Conservation (phyloP, 92 coral and sea anemone genomes). For the Metridium senile region DNA sequence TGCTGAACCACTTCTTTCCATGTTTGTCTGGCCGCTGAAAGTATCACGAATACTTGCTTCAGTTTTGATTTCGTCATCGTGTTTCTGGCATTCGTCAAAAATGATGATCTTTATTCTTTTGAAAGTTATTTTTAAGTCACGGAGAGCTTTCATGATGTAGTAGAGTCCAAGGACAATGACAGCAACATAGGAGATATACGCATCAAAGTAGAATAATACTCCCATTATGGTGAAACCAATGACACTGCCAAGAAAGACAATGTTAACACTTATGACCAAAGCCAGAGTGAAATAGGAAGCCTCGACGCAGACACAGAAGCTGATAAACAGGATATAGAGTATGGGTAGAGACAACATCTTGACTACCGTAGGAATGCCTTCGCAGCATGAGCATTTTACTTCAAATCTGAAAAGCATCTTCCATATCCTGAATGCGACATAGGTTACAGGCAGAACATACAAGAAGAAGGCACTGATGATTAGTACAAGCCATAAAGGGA, state of each 20-base stretch:
- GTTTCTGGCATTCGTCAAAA: conserved; percentile 89
- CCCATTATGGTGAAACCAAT: conserved; percentile 85
- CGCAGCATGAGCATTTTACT: conserved; percentile 78
- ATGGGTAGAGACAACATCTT: conserved; percentile 70
- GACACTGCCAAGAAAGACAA: conserved; percentile 83
- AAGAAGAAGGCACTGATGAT: conserved; percentile 73
- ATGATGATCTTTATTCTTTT: conserved; percentile 68
- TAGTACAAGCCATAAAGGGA: conserved; percentile 69
- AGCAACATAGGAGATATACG: conserved; percentile 79
- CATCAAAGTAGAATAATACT: conserved; percentile 72
- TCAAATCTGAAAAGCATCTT: conserved; percentile 82
- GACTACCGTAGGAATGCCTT: conserved; percentile 61
- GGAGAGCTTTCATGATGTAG: conserved; percentile 62
- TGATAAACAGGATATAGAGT: conserved; percentile 75
- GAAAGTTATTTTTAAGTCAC: conserved; percentile 68
- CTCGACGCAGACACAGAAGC: conserved; percentile 86
- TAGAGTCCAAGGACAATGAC: conserved; percentile 45
- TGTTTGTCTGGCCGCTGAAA: conserved; percentile 49
- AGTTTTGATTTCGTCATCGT: conserved; percentile 60
- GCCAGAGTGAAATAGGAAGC: conserved; percentile 71
- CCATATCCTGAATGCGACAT: conserved; percentile 91
- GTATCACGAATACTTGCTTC: conserved; percentile 79
- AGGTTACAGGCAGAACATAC: conserved; percentile 84
- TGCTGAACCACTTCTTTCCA: conserved; percentile 45
- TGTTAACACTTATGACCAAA: conserved; percentile 66